Base-by-base conservation (phyloP, 1,140 invertebrate species). In the Bombus waltoni region DNA sequence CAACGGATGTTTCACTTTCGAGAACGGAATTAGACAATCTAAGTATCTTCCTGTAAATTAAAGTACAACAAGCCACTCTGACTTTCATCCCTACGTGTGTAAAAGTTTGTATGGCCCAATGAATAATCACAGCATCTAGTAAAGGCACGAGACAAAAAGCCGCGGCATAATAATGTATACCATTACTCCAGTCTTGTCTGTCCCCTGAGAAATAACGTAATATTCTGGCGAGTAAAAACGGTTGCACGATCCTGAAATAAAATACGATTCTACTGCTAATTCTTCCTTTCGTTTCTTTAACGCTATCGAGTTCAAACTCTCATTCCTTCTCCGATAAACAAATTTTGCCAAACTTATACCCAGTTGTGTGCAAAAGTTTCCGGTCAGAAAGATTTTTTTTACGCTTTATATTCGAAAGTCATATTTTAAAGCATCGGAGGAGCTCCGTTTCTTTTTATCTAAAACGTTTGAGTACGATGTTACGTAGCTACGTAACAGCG, bases 1-100 rank as follows among this genome's bases (percentile, higher is more conserved):
- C 93, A 85, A 87, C 81, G 25, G 92, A 96, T 93, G 81, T 96
- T 93, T 85, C 86, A 40, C 75, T 85, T 18, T 88, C 83, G 8
- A 91, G n/a, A 66, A 92, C 89, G 32, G 87, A 90, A 57, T 81
- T 94, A 4, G 92, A 89, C 9, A 94, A 42, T 40, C 76, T 89
- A 22, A 94, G 85, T 28, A 98, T 97, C 96, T 98, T 98, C 93
- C 97, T 96, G 94, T 98, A 98, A 86, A 98, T 97, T 59, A 98
- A 95, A 0, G 97, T 97, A 89, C 97, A 97, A 92, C 97, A 97
- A 6, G 97, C 97, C 66, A 98, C 96, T 86, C 97, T 96, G 87
- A 98, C 96, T 94, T 97, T 97, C 96, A 98, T 97, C 47, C 98
- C 98, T 88, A 97, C 95, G 89, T 97, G 97, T 83, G 96, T 95